These are phyloP conservation scores for Crotalus horridus DNA, from an alignment of 2,113 vertebrate species.

Conservation along the genomic window DNA sequence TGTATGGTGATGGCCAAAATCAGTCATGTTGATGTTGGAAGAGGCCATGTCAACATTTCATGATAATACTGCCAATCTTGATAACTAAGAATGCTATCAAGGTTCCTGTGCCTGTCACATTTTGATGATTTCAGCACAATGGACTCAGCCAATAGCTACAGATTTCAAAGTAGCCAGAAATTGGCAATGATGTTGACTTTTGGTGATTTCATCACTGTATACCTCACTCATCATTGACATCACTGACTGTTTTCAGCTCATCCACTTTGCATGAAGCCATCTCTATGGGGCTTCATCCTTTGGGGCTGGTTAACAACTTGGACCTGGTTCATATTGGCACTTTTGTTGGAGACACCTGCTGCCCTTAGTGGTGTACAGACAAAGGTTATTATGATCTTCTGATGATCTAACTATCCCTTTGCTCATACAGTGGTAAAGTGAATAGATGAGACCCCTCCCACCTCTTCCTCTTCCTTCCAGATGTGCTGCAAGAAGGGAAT, in stretches of 20 bases:
- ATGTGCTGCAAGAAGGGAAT: background rate
- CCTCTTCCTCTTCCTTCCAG: background rate
- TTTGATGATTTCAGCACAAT: conserved; percentile 7
- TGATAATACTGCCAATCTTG: background rate
- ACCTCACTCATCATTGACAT: background rate
- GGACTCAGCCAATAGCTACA: conserved; percentile 20
- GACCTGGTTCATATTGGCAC: background rate
- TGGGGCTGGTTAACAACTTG: background rate
- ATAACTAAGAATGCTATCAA: conserved; percentile 8
- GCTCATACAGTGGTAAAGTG: background rate
- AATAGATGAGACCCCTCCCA: background rate
- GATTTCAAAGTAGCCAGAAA: background rate
- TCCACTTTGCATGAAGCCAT: conserved; percentile 16
- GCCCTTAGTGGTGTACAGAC: background rate
- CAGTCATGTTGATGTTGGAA: background rate
- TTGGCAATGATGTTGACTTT: conserved; percentile 16
- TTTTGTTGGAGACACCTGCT: background rate
- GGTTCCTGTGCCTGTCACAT: conserved; percentile 1
- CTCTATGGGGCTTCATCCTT: conserved; percentile 6
- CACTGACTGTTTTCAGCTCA: background rate
- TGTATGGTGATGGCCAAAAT: conserved; percentile 3
- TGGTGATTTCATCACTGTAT: conserved; percentile 24
- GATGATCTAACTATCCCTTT: background rate
- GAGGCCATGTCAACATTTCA: conserved; percentile 10
- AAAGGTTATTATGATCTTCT: background rate